Conservation (phyloP, 2,113 vertebrate genomes). For the Lepisosteus osseus region DNA sequence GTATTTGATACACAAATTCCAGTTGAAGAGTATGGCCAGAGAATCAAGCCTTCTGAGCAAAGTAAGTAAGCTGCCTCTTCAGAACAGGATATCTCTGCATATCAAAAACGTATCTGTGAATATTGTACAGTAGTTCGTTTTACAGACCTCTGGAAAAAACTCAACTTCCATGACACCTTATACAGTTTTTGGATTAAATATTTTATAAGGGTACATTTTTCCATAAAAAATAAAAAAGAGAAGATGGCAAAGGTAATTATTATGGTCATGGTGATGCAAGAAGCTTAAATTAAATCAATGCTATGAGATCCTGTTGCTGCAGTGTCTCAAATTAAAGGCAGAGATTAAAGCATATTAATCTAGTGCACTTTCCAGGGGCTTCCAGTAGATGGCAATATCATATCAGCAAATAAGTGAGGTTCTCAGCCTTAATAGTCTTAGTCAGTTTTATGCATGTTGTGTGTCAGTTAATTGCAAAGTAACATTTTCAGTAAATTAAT, state of each 20-base stretch:
- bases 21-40: slow-evolving; percentile 53
- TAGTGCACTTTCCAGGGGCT: background rate
- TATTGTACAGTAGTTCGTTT: no score
- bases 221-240: no score
- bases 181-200: no score
- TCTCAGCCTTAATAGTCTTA: no score
- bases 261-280: background rate
- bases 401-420: background rate
- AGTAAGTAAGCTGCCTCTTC: slow-evolving; percentile 34
- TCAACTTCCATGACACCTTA: no score
- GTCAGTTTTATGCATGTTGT: no score
- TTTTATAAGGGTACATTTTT: no score
- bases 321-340: no score
- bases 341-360: no score
- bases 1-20: slow-evolving; percentile 74
- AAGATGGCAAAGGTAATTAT: background rate
- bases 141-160: no score
- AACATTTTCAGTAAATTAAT: background rate
- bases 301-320: slow-evolving; percentile 1
- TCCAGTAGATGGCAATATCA: slow-evolving; percentile 4
- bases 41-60: slow-evolving; percentile 20
- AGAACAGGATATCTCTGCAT: no score
- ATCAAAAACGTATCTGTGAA: no score
- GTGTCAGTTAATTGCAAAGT: background rate
- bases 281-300: background rate